A percentile compares a stretch with the other conserved stretches of the same genome.
phyloP scores from a whole-genome alignment of 2,797 vertebrate species.

The Cyclopterus lumpus region DNA sequence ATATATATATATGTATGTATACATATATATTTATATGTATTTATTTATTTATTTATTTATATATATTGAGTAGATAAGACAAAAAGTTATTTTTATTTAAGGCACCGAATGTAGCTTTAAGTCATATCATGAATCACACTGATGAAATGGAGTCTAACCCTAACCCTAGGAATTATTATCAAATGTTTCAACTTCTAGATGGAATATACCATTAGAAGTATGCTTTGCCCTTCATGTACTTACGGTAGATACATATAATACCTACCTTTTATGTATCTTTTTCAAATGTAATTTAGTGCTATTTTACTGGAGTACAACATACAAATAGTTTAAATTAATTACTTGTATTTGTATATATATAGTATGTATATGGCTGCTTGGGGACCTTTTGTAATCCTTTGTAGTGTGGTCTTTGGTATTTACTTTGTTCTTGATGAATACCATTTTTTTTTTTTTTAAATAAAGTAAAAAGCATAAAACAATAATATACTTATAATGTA shows the following conservation, averaged over 20 bases:
- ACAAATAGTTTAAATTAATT: no score
- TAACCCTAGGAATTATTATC: no score
- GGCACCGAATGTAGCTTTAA: no score
- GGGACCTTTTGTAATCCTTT: neutral
- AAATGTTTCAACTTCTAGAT: neutral
- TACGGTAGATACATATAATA: neutral
- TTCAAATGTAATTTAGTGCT: neutral
- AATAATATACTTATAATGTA: neutral
- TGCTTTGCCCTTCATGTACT: neutral
- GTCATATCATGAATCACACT: no score
- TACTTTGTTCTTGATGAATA: conserved; percentile 19
- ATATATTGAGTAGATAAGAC: no score
- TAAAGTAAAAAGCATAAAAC: neutral
- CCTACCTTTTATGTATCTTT: neutral
- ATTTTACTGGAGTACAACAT: neutral
- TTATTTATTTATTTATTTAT: no score
- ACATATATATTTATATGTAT: no score
- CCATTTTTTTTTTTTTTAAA: no score
- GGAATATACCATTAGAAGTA: neutral
- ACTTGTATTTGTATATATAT: neutral
- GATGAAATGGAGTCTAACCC: no score
- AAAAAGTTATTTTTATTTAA: no score
- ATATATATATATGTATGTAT: no score
- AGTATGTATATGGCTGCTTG: neutral
- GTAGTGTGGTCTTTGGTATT: neutral